A percentile compares a stretch with the other conserved stretches of the same genome.
phyloP scores from a whole-genome alignment of 2,888 invertebrate genomes.

The Synanthedon vespiformis region DNA sequence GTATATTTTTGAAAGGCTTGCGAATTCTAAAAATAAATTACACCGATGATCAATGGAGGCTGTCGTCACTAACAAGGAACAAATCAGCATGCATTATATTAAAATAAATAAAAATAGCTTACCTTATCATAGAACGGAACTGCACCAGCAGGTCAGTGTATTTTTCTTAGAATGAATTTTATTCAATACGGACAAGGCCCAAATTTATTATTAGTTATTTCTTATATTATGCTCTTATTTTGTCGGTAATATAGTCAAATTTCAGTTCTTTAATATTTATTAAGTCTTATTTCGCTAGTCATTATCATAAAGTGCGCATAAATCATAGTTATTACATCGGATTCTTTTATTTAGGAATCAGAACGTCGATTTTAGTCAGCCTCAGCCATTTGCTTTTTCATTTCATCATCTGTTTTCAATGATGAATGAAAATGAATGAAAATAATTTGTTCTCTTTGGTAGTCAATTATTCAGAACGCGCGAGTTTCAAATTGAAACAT shows the following conservation, averaged over 20 bases:
- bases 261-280: slow-evolving; percentile 41
- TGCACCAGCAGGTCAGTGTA: slow-evolving; percentile 38
- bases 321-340: slow-evolving; percentile 71
- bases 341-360: slow-evolving; percentile 54
- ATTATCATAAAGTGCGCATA: slow-evolving; percentile 71
- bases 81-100: slow-evolving; percentile 8
- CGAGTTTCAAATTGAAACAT: slow-evolving; percentile 1
- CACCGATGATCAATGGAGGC: slow-evolving; percentile 3
- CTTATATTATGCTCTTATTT: slow-evolving; percentile 29
- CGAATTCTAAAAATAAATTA: slow-evolving; percentile 25
- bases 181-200: slow-evolving; percentile 19
- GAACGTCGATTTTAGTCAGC: slow-evolving; percentile 63
- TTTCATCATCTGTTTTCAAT: slow-evolving; percentile 36
- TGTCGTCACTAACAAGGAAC: slow-evolving; percentile 1
- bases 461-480: background rate
- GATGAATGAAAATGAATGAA: background rate
- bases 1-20: slow-evolving; percentile 4
- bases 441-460: background rate
- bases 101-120: slow-evolving; percentile 27
- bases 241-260: slow-evolving; percentile 46
- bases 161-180: slow-evolving; percentile 26
- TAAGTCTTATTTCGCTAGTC: slow-evolving; percentile 69
- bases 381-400: slow-evolving; percentile 71
- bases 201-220: slow-evolving; percentile 24
- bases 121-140: slow-evolving; percentile 51